Evolutionary conservation across 2,113 vertebrate species (phyloP).

Genomic region (Tangachromis dhanisi): DNA sequence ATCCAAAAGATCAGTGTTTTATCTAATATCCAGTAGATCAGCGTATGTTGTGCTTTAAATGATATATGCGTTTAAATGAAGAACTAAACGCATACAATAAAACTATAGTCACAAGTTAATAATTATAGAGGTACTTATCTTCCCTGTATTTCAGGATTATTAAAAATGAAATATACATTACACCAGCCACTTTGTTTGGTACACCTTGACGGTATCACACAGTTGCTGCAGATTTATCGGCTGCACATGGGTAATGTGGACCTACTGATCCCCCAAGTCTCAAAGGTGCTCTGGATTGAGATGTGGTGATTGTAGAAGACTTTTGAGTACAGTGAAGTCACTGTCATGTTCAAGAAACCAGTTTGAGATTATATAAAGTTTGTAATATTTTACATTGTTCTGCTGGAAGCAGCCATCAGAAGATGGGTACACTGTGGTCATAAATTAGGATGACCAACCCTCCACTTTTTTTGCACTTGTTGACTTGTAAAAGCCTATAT

Average conservation of each 20-base stretch:
- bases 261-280: background rate
- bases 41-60: background rate
- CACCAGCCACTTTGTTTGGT: background rate
- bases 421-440: background rate
- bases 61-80: background rate
- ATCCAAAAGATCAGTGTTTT: background rate
- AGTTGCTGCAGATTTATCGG: background rate
- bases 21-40: rapidly evolving
- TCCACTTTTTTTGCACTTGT: background rate
- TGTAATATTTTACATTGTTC: background rate
- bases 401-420: background rate
- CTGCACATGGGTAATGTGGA: background rate
- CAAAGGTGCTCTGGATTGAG: background rate
- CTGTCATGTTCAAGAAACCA: background rate
- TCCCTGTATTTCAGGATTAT: background rate
- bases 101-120: background rate
- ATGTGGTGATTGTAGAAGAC: background rate
- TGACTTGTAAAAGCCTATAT: background rate
- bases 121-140: background rate
- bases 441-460: background rate
- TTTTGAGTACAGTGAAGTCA: background rate
- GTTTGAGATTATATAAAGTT: background rate
- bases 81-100: background rate
- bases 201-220: background rate
- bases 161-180: background rate